Evolutionary conservation across 2,797 vertebrate species (phyloP).

Genomic region (Psittacula echo): DNA sequence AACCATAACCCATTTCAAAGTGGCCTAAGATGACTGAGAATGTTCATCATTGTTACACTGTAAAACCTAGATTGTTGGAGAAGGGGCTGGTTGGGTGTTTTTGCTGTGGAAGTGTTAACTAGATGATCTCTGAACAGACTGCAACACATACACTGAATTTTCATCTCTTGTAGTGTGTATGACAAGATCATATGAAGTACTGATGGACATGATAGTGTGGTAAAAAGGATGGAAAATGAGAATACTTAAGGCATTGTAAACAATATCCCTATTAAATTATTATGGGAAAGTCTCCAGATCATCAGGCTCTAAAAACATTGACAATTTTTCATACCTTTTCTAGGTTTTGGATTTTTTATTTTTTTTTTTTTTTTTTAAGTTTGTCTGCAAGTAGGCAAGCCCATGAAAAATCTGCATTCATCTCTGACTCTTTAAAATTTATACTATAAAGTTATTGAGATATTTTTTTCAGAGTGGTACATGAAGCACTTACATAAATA

Average conservation of each 20-base stretch:
- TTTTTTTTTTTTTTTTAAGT: not conserved
- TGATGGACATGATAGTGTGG: not conserved
- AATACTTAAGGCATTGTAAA: not conserved
- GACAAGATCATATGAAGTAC: not conserved
- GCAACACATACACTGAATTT: not conserved
- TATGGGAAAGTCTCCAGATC: not conserved
- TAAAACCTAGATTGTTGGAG: not conserved
- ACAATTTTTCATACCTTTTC: not conserved
- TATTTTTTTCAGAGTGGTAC: conserved; percentile 1
- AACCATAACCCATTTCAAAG: not conserved
- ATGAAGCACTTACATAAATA: not conserved
- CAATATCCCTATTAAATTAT: not conserved
- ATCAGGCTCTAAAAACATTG: not conserved
- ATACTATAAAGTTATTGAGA: not conserved
- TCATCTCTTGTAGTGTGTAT: not conserved
- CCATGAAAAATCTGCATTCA: not conserved
- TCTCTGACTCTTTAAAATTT: not conserved
- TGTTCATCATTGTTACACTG: not conserved
- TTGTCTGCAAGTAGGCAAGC: not conserved
- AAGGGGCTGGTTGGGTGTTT: not conserved
- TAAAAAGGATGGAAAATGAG: not conserved
- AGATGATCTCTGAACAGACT: not conserved
- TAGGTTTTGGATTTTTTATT: not conserved
- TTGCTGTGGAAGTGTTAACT: not conserved
- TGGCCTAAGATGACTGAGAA: not conserved